These are phyloP conservation scores for Hylyphantes graminicola DNA, from an alignment of 1,140 invertebrate genomes.

Conservation along the genomic window DNA sequence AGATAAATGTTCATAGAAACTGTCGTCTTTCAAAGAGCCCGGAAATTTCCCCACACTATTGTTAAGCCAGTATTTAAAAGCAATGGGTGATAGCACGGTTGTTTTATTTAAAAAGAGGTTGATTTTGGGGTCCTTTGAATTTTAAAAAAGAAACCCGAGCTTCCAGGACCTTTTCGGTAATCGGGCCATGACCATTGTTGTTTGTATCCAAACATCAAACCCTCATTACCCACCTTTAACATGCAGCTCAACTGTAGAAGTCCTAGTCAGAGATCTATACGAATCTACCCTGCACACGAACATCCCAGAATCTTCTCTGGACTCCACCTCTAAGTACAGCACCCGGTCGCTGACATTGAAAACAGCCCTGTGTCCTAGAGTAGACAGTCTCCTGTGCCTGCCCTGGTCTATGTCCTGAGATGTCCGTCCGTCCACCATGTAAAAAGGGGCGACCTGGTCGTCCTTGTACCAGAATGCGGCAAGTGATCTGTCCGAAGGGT, in stretches of 20 bases:
- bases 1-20: too few species aligned
- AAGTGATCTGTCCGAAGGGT: slow-evolving; percentile 69
- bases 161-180: too few species aligned
- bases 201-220: too few species aligned
- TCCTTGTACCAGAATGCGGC: slow-evolving; percentile 86
- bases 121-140: too few species aligned
- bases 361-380: slow-evolving; percentile 15
- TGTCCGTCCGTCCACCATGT: slow-evolving; percentile 66
- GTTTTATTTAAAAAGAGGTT: too few species aligned
- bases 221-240: slow-evolving; percentile 23
- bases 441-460: slow-evolving; percentile 80
- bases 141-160: too few species aligned
- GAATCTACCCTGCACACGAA: slow-evolving; percentile 90
- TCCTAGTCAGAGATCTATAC: slow-evolving; percentile 81
- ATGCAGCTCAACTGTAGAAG: slow-evolving; percentile 72
- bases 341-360: slow-evolving; percentile 70
- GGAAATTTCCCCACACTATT: too few species aligned
- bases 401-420: slow-evolving; percentile 8
- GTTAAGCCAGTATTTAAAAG: too few species aligned
- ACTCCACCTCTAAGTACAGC: slow-evolving; percentile 80
- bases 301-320: slow-evolving; percentile 82
- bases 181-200: too few species aligned
- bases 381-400: slow-evolving; percentile 25
- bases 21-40: too few species aligned
- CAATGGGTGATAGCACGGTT: too few species aligned